Conservation (phyloP, 2,888 invertebrate genomes). For the Drosophila bunnanda region DNA sequence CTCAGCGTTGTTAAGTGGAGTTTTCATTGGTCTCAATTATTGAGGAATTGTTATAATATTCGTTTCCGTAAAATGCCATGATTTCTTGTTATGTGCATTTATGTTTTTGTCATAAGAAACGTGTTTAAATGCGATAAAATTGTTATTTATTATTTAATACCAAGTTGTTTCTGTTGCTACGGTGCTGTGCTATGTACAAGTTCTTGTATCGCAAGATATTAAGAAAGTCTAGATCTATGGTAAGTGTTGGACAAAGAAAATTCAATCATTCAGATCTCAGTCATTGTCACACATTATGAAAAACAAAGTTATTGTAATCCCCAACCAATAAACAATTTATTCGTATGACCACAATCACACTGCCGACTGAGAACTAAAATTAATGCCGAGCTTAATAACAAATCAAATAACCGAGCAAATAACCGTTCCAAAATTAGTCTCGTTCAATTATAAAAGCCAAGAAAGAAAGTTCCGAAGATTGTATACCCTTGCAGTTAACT, state of each 20-base stretch:
- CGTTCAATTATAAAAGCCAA: no score
- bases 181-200: conserved; percentile 60
- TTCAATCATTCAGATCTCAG: not conserved
- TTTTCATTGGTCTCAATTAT: conserved; percentile 28
- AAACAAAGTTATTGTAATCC: not conserved
- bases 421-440: no score
- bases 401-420: no score
- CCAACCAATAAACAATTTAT: not conserved
- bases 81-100: conserved; percentile 14
- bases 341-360: not conserved
- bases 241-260: conserved; percentile 45
- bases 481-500: no score
- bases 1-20: conserved; percentile 39
- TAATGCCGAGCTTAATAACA: not conserved
- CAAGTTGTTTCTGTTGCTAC: conserved; percentile 21
- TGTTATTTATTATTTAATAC: conserved; percentile 23
- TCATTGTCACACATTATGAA: not conserved
- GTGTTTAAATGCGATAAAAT: conserved; percentile 24
- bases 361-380: not conserved
- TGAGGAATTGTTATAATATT: conserved; percentile 16
- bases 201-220: conserved; percentile 64
- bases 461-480: no score
- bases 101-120: conserved; percentile 9
- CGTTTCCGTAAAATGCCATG: conserved; percentile 4
- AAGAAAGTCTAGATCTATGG: conserved; percentile 63